A percentile compares a stretch with the other conserved stretches of the same genome.
Evolutionary conservation across 2,888 invertebrate genomes (phyloP).

Genomic region (Celastrina argiolus): DNA sequence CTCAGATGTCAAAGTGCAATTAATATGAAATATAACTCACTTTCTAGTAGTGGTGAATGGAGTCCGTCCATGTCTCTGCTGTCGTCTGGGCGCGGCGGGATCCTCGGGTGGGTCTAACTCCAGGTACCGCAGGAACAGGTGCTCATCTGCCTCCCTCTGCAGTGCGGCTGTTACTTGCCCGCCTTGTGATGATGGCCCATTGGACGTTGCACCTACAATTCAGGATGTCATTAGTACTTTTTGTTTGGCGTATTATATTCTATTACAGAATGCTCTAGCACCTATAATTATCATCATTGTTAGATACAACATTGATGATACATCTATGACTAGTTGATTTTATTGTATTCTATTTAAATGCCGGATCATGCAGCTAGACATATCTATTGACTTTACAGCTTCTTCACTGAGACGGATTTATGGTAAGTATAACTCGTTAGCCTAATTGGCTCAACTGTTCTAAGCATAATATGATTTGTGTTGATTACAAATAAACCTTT

Average conservation of each 20-base stretch:
- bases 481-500: not conserved
- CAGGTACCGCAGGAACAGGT: slow-evolving; percentile 84
- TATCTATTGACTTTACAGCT: no score
- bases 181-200: slow-evolving; percentile 69
- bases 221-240: not conserved
- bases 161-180: slow-evolving; percentile 77
- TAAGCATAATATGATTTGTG: not conserved
- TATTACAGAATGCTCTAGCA: not conserved
- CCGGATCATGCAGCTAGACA: no score
- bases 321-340: no score
- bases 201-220: slow-evolving; percentile 54
- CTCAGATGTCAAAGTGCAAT: no score
- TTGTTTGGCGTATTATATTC: not conserved
- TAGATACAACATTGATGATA: not conserved
- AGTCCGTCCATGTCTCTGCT: slow-evolving; percentile 83
- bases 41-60: slow-evolving; percentile 89
- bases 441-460: not conserved
- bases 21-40: no score
- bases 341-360: no score
- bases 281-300: not conserved
- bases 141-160: slow-evolving; percentile 84
- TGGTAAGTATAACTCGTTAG: not conserved
- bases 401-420: no score
- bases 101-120: slow-evolving; percentile 89
- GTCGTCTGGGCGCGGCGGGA: slow-evolving; percentile 72